Conservation (phyloP, 1,140 invertebrate species). For the Anoplolepis gracilipes region DNA sequence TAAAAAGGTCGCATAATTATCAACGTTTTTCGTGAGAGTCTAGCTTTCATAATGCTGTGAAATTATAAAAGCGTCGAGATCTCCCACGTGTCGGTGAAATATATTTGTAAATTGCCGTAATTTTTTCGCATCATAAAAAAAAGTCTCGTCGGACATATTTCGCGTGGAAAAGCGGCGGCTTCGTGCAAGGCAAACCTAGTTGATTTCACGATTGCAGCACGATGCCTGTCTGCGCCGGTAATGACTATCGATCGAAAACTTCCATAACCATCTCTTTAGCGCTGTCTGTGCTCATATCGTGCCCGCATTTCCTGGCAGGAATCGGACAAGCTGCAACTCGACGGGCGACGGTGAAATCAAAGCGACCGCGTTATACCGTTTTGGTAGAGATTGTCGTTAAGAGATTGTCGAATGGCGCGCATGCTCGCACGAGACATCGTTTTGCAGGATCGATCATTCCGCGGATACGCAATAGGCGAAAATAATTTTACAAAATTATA, state of each 20-base stretch:
- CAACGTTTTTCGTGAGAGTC: too few species aligned
- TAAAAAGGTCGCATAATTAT: too few species aligned
- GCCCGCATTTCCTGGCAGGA: conserved; percentile 28
- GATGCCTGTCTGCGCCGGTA: conserved; percentile 32
- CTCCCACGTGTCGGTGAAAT: too few species aligned
- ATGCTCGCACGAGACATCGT: conserved; percentile 4
- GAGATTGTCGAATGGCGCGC: conserved; percentile 1
- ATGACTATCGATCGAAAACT: conserved; percentile 60
- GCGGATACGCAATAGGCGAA: not conserved
- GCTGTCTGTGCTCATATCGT: conserved; percentile 13
- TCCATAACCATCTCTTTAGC: conserved; percentile 56
- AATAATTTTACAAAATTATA: not conserved
- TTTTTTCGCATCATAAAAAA: conserved; percentile 11
- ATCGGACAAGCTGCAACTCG: not conserved
- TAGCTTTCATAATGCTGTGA: too few species aligned
- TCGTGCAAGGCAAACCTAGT: conserved; percentile 40
- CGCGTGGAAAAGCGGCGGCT: not conserved
- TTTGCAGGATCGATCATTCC: conserved; percentile 35
- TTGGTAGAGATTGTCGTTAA: not conserved
- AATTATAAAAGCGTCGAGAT: too few species aligned
- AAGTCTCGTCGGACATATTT: conserved; percentile 38
- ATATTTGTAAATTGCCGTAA: too few species aligned
- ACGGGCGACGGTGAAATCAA: conserved; percentile 27
- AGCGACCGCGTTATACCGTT: conserved; percentile 11
- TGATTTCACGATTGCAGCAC: conserved; percentile 44